Base-by-base conservation (phyloP, 2,888 invertebrate species). In the Euplagia quadripunctaria region DNA sequence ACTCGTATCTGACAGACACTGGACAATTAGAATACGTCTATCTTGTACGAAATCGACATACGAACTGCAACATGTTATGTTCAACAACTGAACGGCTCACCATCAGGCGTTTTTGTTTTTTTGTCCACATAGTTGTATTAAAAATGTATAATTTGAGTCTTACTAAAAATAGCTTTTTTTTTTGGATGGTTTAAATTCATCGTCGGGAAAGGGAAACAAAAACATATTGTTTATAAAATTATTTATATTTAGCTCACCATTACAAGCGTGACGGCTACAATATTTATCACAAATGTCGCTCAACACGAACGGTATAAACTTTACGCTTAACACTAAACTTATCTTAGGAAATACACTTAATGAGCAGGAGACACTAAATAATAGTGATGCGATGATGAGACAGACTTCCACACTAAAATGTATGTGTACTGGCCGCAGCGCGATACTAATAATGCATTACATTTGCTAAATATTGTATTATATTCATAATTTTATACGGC, bases 211-310 rank as follows among this genome's bases (percentile, higher is more conserved):
- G 51, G 49, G n/a, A 52, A 68, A 68, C 42, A 69, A 61, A 41
- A 61, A 49, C 20, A 63, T 6, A 46, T 0, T 2, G 3, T 16
- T 31, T 20, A 49, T 49, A 70, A 70, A 70, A 64, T 64, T 42
- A 51, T 75, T 75, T 79, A 68, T 80, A 75, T 77, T 82, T 49
- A 74, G 61, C 72, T 81, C 70, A 80, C 69, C 69, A 74, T 64
- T 75, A 72, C 65, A 77, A 72, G 73, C 73, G 74, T 64, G 73
- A 73, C 70, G 70, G 74, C 63, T 77, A 77, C 71, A 78, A 82
- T 81, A 83, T 71, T 68, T 74, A 71, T 83, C 84, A 83, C 85
- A 83, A 81, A 72, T 73, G 68, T 70, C 55, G 79, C 72, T 82
- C 82, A 65, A 52, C 46, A 68, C 42, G 66, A 70, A 73, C 70